Conservation (phyloP, 2,888 invertebrate species). For the Pomacea canaliculata region DNA sequence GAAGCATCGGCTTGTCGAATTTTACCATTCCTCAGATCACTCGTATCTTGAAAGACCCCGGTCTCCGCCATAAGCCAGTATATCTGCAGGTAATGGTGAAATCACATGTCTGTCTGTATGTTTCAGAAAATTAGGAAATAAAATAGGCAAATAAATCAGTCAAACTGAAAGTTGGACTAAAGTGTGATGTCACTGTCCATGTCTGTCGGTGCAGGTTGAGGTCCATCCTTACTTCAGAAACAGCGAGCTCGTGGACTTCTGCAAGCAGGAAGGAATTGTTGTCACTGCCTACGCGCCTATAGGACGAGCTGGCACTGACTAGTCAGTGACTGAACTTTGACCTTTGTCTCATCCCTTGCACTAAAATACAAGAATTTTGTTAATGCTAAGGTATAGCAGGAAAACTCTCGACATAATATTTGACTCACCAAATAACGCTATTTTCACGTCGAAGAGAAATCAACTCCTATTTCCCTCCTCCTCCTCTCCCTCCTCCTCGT, state of each 20-base stretch:
- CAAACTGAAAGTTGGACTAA: too few relatives aligned
- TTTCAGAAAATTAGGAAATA: too few relatives aligned
- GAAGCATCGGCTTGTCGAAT: slow-evolving; percentile 84
- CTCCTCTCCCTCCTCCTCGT: too few relatives aligned
- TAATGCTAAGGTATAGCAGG: neutral
- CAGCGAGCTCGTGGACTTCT: slow-evolving; percentile 4
- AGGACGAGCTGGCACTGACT: neutral
- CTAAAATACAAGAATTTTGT: too few relatives aligned
- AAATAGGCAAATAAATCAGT: too few relatives aligned
- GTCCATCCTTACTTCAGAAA: slow-evolving; percentile 5
- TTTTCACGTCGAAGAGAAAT: too few relatives aligned
- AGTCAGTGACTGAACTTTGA: neutral
- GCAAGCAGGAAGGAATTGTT: slow-evolving; percentile 7
- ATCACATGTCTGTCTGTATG: too few relatives aligned
- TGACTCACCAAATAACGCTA: too few relatives aligned
- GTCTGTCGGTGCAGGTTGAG: neutral
- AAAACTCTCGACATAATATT: too few relatives aligned
- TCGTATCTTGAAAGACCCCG: slow-evolving; percentile 75
- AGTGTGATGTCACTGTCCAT: too few relatives aligned
- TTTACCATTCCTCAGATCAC: slow-evolving; percentile 82
- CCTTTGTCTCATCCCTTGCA: too few relatives aligned
- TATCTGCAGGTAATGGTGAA: slow-evolving; percentile 57
- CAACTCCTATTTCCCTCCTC: too few relatives aligned
- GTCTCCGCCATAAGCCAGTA: slow-evolving; percentile 56
- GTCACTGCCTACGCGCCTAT: slow-evolving; percentile 13